Evolutionary conservation across 2,888 invertebrate species (phyloP).

Genomic region (Agriopis leucophaearia): DNA sequence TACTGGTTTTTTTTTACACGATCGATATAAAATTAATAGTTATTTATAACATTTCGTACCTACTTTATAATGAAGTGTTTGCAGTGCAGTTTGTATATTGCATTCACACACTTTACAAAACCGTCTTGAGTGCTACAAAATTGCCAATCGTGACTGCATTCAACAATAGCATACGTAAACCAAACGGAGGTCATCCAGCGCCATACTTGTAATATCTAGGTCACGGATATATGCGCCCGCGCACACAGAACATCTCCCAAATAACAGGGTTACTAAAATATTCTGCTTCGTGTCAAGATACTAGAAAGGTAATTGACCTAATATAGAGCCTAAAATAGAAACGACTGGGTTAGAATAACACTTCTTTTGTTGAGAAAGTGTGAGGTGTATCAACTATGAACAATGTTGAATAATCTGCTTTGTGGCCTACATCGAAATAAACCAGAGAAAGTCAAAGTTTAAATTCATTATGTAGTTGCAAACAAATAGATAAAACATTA

Average conservation of each 20-base stretch:
- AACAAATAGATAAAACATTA: slow-evolving; percentile 1
- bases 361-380: slow-evolving; percentile 9
- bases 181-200: slow-evolving; percentile 70
- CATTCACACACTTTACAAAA: neutral
- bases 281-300: slow-evolving; percentile 25
- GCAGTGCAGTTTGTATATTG: neutral
- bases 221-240: slow-evolving; percentile 73
- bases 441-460: neutral
- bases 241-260: slow-evolving; percentile 50
- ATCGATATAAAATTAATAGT: neutral
- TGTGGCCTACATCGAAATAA: slow-evolving; percentile 2
- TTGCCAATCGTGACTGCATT: slow-evolving; percentile 20
- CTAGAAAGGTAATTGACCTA: slow-evolving; percentile 22
- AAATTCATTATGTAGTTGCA: neutral
- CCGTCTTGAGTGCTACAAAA: slow-evolving; percentile 4
- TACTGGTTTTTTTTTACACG: neutral
- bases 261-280: slow-evolving; percentile 40
- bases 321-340: slow-evolving; percentile 1
- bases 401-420: slow-evolving; percentile 6
- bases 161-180: slow-evolving; percentile 54
- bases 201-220: slow-evolving; percentile 69
- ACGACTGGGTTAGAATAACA: slow-evolving; percentile 21
- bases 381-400: slow-evolving; percentile 10
- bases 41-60: neutral
- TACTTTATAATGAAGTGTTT: neutral